A percentile compares a stretch with the other conserved stretches of the same genome.
These are phyloP conservation scores for Geopemphigus sp. DNA, from an alignment of 1,140 invertebrate species.

Conservation along the genomic window DNA sequence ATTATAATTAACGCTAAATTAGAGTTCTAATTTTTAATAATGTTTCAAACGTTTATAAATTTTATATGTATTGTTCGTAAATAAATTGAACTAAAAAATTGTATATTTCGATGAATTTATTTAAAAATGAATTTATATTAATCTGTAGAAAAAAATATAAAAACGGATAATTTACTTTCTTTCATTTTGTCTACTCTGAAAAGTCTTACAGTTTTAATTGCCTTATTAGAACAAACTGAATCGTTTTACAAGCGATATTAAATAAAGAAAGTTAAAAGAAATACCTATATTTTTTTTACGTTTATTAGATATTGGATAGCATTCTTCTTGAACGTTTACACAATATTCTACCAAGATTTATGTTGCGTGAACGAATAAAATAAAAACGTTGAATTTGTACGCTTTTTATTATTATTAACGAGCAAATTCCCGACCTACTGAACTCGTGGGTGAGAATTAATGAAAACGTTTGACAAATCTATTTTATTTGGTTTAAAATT, in stretches of 20 bases:
- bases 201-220: neutral
- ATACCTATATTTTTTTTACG: neutral
- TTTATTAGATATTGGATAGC: constrained; percentile 18
- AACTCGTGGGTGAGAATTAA: constrained; percentile 19
- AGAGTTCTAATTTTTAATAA: no score
- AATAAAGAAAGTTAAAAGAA: neutral
- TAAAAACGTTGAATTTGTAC: neutral
- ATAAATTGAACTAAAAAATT: no score
- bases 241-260: neutral
- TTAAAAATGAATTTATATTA: neutral
- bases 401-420: neutral
- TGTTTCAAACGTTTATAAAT: neutral
- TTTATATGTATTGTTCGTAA: no score
- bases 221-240: neutral
- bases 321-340: neutral
- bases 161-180: neutral
- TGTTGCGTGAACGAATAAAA: neutral
- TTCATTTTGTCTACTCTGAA: no score
- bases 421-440: neutral
- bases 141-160: neutral
- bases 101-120: no score
- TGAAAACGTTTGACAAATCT: neutral
- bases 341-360: neutral
- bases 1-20: no score
- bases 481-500: neutral